Percentiles rank a stretch among this genome's conserved stretches.
phyloP scores from a whole-genome alignment of 2,797 vertebrate genomes.

The Zenarchopterus dispar region DNA sequence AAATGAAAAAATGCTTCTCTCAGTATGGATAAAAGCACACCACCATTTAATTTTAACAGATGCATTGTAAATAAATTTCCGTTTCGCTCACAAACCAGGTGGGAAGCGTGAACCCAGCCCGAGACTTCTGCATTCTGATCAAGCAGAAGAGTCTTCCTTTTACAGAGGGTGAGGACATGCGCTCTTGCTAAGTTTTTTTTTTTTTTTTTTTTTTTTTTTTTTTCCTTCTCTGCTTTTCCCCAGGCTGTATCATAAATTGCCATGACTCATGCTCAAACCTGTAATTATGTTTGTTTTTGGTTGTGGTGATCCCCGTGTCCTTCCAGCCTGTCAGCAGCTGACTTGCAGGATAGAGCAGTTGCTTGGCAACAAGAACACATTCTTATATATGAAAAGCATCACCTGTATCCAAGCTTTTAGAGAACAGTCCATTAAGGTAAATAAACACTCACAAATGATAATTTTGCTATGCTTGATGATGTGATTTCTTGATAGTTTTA shows the following conservation, averaged over 20 bases:
- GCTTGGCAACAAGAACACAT: slow-evolving; percentile 87
- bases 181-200: slow-evolving; percentile 6
- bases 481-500: slow-evolving; percentile 20
- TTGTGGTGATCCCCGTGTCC: slow-evolving; percentile 62
- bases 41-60: slow-evolving; percentile 12
- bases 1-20: background rate
- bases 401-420: slow-evolving; percentile 90
- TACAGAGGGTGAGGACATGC: slow-evolving; percentile 84
- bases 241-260: slow-evolving; percentile 6
- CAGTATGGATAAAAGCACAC: background rate
- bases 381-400: slow-evolving; percentile 93
- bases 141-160: slow-evolving; percentile 87
- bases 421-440: slow-evolving; percentile 92
- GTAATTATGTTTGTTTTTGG: slow-evolving; percentile 60
- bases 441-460: slow-evolving; percentile 37
- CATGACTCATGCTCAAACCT: slow-evolving; percentile 33
- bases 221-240: too few species aligned
- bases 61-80: slow-evolving; percentile 9
- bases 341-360: slow-evolving; percentile 90
- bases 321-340: slow-evolving; percentile 90
- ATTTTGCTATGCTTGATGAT: slow-evolving; percentile 12
- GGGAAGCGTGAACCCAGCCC: slow-evolving; percentile 90
- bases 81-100: slow-evolving; percentile 80
- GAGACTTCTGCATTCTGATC: slow-evolving; percentile 88
- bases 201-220: background rate